Base-by-base conservation (phyloP, 2,113 vertebrate genomes). In the Tichodroma muraria region DNA sequence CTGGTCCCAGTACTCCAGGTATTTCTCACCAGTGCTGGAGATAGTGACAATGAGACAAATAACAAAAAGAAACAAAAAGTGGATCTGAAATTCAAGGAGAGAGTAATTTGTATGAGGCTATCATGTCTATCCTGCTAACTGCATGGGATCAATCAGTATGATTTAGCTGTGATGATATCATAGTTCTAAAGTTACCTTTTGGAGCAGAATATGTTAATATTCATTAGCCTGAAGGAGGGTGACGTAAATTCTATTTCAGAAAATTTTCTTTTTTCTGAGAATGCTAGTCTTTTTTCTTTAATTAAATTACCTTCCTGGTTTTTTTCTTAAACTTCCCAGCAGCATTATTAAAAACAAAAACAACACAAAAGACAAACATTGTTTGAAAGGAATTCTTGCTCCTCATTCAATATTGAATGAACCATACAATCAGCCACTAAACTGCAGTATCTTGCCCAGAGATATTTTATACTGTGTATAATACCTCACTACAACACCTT, bases 141-240 rank as follows among this genome's bases (percentile, higher is more conserved):
- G 65, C 31, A 72, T 49, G 21, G 33, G 15, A 84, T 79, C 56
- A 40, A 10, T 75, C 80, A 90, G 20, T n/a, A 78, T 60, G 76
- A 86, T 90, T 80, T 92, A 95, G 28, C 31, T 81, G n/a, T 81
- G 72, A 57, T 96, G 69, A 92, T 57, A 54, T 56, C 68, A 78
- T 71, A 60, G 47, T 88, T 94, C 90, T 89, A 84, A 92, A 92
- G 64, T 53, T 86, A 68, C 8, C 12, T 60, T 89, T 81, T 28
- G 8, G 22, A 81, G 20, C 44, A 84, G 59, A 76, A 71, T 87
- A 56, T n/a, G 24, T 59, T 89, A 52, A 66, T 30, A 33, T 64
- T 94, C 66, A 57, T 59, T 89, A 92, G 21, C n/a, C 30, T 81
- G 75, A 71, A 92, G 24, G 42, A 78, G 33, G 37, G 11, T 25